phyloP scores from a whole-genome alignment of 2,888 invertebrate genomes.

The Drosophila diplacantha region DNA sequence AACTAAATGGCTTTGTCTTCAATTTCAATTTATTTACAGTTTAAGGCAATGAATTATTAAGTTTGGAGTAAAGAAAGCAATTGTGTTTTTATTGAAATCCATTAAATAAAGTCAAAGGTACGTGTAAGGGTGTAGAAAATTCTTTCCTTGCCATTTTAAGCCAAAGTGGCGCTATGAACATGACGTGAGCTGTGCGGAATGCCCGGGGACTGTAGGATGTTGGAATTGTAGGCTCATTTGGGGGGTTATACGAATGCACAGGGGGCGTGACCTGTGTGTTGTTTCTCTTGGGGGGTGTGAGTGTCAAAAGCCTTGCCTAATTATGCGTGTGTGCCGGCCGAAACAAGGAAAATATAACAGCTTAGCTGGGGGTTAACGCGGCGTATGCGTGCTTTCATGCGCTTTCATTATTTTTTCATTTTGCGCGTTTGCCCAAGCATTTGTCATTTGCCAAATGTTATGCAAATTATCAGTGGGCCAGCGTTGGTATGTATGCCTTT shows the following conservation, averaged over 20 bases:
- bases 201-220: conserved; percentile 26
- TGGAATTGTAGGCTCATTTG: conserved; percentile 8
- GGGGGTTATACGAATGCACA: conserved; percentile 19
- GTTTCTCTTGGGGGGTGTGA: conserved; percentile 17
- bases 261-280: conserved; percentile 29
- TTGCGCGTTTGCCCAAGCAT: conserved; percentile 43
- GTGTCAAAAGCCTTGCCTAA: conserved; percentile 48
- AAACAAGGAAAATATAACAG: conserved; percentile 32
- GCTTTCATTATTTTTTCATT: conserved; percentile 18
- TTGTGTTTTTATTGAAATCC: not conserved
- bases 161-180: conserved; percentile 62
- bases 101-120: not conserved
- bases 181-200: conserved; percentile 52
- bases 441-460: conserved; percentile 52
- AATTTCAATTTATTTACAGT: not conserved
- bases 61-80: not conserved
- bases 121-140: conserved; percentile 1
- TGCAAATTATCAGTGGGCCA: conserved; percentile 37
- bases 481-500: conserved; percentile 1
- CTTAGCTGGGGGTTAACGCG: conserved; percentile 31
- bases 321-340: conserved; percentile 48
- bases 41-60: not conserved
- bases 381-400: conserved; percentile 58
- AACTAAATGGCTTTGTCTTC: too few species aligned
- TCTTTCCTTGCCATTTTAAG: conserved; percentile 10